A percentile compares a stretch with the other conserved stretches of the same genome.
phyloP scores from a whole-genome alignment of 1,140 invertebrate species.

The Vollenhovia emeryi region DNA sequence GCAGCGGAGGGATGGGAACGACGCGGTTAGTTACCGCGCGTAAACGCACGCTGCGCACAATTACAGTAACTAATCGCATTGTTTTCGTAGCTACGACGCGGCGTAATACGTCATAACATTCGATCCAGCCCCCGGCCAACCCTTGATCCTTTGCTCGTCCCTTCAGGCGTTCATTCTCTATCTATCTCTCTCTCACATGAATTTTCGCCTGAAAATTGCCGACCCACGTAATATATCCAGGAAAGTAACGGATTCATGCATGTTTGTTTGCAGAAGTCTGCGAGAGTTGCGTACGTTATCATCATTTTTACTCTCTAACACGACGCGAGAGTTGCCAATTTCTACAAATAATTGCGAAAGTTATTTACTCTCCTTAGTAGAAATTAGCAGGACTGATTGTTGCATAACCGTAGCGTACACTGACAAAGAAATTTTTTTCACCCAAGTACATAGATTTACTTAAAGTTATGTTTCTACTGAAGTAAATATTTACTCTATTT shows the following conservation, averaged over 20 bases:
- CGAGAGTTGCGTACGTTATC: background rate
- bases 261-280: constrained; percentile 35
- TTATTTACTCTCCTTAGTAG: background rate
- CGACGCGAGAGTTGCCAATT: background rate
- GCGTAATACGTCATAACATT: constrained; percentile 79
- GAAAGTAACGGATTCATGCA: constrained; percentile 71
- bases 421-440: no score
- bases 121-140: constrained; percentile 49
- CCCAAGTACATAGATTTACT: no score
- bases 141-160: constrained; percentile 65
- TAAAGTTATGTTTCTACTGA: no score
- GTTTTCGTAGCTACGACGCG: constrained; percentile 77
- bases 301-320: background rate
- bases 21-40: constrained; percentile 63
- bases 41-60: constrained; percentile 72
- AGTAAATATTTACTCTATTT: no score
- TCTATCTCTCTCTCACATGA: constrained; percentile 27
- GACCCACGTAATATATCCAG: constrained; percentile 65
- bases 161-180: constrained; percentile 48
- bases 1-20: constrained; percentile 39
- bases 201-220: constrained; percentile 73
- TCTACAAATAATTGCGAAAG: constrained; percentile 24
- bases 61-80: constrained; percentile 80
- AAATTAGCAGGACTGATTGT: background rate
- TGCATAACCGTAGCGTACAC: background rate